These are phyloP conservation scores for Protobothrops mucrosquamatus DNA, from an alignment of 2,113 vertebrate genomes.

Conservation along the genomic window DNA sequence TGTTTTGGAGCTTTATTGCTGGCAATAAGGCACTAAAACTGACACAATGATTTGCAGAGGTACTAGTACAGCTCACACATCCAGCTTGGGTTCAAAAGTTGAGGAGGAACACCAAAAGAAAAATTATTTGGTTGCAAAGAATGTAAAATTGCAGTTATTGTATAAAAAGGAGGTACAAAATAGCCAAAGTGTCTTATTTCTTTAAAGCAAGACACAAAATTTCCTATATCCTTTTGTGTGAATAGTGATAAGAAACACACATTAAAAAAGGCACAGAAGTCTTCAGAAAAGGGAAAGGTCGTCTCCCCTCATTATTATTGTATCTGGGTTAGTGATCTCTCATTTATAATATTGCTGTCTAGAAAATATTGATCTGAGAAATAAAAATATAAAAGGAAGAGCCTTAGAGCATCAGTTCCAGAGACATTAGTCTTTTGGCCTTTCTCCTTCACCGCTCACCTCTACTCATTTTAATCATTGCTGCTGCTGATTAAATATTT, in stretches of 20 bases:
- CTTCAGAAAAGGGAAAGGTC: background rate
- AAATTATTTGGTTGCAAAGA: background rate
- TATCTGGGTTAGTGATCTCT: background rate
- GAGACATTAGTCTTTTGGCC: background rate
- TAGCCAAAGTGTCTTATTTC: background rate
- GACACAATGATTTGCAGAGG: background rate
- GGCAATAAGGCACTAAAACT: background rate
- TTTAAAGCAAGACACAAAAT: background rate
- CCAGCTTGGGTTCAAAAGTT: background rate
- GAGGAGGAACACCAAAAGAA: background rate
- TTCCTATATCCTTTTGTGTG: background rate
- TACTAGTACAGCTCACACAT: background rate
- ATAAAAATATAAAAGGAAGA: background rate
- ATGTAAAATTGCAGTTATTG: background rate
- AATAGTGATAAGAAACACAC: background rate
- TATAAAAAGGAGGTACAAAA: background rate
- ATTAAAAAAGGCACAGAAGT: too few species aligned
- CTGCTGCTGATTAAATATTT: background rate
- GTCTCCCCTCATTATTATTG: background rate
- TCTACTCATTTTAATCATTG: background rate
- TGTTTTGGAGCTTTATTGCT: background rate
- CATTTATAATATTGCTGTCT: background rate
- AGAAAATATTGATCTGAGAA: background rate
- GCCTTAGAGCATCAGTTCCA: background rate
- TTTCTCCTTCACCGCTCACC: background rate